Evolutionary conservation across 1,140 invertebrate genomes (phyloP).

Genomic region (Orius insidiosus): DNA sequence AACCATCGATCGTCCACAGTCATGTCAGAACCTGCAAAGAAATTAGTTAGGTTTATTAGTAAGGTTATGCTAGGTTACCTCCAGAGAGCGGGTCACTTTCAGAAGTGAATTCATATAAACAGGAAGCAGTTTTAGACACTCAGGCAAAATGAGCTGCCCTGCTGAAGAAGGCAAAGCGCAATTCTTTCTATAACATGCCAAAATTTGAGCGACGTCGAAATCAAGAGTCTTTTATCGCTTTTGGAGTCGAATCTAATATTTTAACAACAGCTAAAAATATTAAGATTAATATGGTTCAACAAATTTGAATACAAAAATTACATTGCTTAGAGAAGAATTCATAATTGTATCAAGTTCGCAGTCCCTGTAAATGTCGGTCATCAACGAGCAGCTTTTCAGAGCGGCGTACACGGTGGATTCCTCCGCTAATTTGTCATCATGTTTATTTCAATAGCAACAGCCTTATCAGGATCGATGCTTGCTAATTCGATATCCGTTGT

Average conservation of each 20-base stretch:
- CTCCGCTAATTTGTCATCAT: conserved; percentile 95
- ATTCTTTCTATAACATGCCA: conserved; percentile 84
- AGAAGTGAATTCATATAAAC: conserved; percentile 86
- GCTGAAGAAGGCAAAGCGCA: conserved; percentile 80
- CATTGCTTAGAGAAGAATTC: conserved; percentile 88
- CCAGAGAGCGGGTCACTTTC: conserved; percentile 86
- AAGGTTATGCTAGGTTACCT: too few species aligned
- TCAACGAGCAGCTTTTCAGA: conserved; percentile 75
- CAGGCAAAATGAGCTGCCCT: conserved; percentile 92
- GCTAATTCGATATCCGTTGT: conserved; percentile 94
- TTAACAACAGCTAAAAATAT: conserved; percentile 43
- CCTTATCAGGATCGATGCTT: conserved; percentile 64
- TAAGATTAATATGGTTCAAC: background rate
- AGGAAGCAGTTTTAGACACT: conserved; percentile 93
- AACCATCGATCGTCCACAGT: conserved; percentile 80
- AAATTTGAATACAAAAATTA: conserved; percentile 22
- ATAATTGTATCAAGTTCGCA: conserved; percentile 88
- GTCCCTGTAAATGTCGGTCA: conserved; percentile 80
- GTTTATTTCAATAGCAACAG: conserved; percentile 85
- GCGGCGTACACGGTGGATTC: conserved; percentile 80
- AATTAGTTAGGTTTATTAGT: too few species aligned
- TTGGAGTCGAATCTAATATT: conserved; percentile 54
- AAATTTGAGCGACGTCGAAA: conserved; percentile 64
- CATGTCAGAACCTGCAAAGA: conserved; percentile 64
- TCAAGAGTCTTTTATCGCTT: conserved; percentile 55